Base-by-base conservation (phyloP, 2,797 vertebrate genomes). In the Bovichtus diacanthus region DNA sequence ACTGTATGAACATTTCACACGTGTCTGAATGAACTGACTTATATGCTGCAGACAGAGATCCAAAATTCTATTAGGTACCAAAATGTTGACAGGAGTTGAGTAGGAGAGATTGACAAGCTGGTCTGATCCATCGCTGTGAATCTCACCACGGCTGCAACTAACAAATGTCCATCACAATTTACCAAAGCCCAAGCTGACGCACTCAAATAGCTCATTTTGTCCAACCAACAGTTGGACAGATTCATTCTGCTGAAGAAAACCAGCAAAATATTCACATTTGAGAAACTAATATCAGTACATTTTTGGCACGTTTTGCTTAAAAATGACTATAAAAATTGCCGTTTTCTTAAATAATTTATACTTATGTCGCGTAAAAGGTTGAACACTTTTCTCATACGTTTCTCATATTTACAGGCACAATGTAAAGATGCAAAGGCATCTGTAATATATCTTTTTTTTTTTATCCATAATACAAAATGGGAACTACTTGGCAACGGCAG, bases 101-200 rank as follows among this genome's bases (percentile, higher is more conserved):
- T 34, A 55, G 31, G 41, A 69, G 71, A 56, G 74, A 39, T 3
- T 5, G 56, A 55, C 29, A 50, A 44, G 55, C 62, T 44, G 21
- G 27, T 67, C 46, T 25, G 58, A 72, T 59, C 46, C 25, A 50
- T 60, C 44, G 7, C 54, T 55, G 38, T 55, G 4, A 43, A 67
- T 43, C 27, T 25, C 47, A 65, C 31, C 38, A 54, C 11, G 19
- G 51, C 65, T 70, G 54, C 21, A 58, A 34, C 31, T 10, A 65
- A 66, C 31, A 58, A 70, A 67, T 51, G 47, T 51, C 46, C 61
- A 18, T 41, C 25, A 44, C 44, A 21, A 13, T 49, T 34, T 34
- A 36, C 19, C 18, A 41, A 41, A 41, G 34, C 21, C 13, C 34
- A 11, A 36, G 38, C 47, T 66, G 69, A 61, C 31, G 19, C 2